Conservation (phyloP, 35 echinoderm and acorn worm genomes). For the Ophioderma brevispina region DNA sequence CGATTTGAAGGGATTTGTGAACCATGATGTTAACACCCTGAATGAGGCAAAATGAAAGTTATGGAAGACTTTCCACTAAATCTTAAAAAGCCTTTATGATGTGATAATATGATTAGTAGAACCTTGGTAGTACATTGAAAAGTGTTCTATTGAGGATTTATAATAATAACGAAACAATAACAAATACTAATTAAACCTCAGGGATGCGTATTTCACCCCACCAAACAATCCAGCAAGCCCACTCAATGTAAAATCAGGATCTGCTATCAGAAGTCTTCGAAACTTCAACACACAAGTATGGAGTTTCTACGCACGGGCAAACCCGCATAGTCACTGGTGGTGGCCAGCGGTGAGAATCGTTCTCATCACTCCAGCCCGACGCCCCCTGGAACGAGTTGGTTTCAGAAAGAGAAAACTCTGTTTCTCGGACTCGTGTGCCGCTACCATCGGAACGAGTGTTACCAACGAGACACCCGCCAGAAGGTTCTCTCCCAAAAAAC, state of each 20-base stretch:
- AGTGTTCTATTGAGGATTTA: too few relatives aligned
- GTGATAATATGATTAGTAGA: too few relatives aligned
- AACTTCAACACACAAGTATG: conserved; percentile 63
- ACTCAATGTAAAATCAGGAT: conserved; percentile 23
- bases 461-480: conserved; percentile 47
- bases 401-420: too few relatives aligned
- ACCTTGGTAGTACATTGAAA: too few relatives aligned
- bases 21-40: conserved; percentile 77
- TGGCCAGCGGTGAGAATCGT: background rate
- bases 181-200: too few relatives aligned
- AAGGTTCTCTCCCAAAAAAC: conserved; percentile 55
- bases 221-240: conserved; percentile 31
- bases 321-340: background rate
- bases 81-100: too few relatives aligned
- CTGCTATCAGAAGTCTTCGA: conserved; percentile 2
- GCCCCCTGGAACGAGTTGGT: too few relatives aligned
- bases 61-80: too few relatives aligned
- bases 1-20: conserved; percentile 5
- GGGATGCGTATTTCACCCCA: too few relatives aligned
- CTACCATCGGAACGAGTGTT: conserved; percentile 57
- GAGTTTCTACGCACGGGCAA: background rate
- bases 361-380: too few relatives aligned
- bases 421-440: conserved; percentile 29
- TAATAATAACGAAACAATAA: too few relatives aligned
- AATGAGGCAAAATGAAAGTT: too few relatives aligned